Percentiles rank a stretch among this genome's conserved stretches.
phyloP scores from a whole-genome alignment of 2,113 vertebrate species.

The Perccottus glenii region DNA sequence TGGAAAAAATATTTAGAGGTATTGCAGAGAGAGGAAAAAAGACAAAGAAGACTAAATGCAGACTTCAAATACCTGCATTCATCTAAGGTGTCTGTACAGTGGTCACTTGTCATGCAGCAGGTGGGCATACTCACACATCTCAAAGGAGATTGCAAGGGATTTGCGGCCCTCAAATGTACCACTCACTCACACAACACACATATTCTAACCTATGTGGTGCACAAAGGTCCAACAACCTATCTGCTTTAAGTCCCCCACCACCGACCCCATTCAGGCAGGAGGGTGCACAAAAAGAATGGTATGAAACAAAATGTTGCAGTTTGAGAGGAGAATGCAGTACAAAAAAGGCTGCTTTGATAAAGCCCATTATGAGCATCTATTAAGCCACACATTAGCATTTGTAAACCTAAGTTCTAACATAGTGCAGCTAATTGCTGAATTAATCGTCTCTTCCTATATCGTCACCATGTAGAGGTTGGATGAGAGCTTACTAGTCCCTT shows the following conservation, averaged over 20 bases:
- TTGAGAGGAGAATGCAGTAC: not conserved
- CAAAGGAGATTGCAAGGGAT: slow-evolving; percentile 73
- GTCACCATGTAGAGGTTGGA: slow-evolving; percentile 35
- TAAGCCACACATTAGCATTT: slow-evolving; percentile 56
- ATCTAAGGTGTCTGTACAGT: slow-evolving; percentile 29
- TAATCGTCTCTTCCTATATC: slow-evolving; percentile 50
- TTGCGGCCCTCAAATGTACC: slow-evolving; percentile 56
- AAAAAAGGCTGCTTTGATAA: slow-evolving; percentile 24
- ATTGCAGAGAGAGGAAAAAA: slow-evolving; percentile 7
- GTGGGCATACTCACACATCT: slow-evolving; percentile 60
- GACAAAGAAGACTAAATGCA: not conserved
- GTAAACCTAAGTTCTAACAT: slow-evolving; percentile 43
- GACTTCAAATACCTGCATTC: slow-evolving; percentile 27
- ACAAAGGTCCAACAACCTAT: slow-evolving; percentile 35
- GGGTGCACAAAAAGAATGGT: too few relatives aligned
- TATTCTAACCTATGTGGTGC: slow-evolving; percentile 40
- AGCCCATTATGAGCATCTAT: slow-evolving; percentile 46
- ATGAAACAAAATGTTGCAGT: not conserved
- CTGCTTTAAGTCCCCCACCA: slow-evolving; percentile 29
- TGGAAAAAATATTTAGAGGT: not conserved
- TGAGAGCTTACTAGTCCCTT: slow-evolving; percentile 56
- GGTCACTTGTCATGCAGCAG: slow-evolving; percentile 71
- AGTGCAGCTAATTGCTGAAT: slow-evolving; percentile 58
- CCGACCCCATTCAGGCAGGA: slow-evolving; percentile 13
- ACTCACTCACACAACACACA: slow-evolving; percentile 33